These are phyloP conservation scores for Sarcophaga rosellei DNA, from an alignment of 2,888 invertebrate species.

Conservation along the genomic window DNA sequence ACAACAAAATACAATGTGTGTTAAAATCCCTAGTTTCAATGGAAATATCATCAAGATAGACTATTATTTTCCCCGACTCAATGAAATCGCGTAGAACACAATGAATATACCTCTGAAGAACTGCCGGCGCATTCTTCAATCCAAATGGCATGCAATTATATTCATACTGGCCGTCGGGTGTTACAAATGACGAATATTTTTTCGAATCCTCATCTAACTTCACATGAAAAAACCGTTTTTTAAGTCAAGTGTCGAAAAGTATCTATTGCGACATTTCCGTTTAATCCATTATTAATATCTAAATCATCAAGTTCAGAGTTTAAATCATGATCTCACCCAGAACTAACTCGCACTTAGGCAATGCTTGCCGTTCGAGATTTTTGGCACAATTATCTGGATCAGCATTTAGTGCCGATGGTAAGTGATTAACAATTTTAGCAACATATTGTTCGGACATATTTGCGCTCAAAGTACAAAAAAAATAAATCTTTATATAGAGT, in stretches of 20 bases:
- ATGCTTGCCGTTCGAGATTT: constrained; percentile 1
- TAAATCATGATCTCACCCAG: no score
- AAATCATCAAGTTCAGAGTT: background rate
- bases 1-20: background rate
- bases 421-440: background rate
- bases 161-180: no score
- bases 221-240: no score
- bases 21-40: background rate
- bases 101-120: no score
- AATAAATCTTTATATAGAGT: background rate
- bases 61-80: constrained; percentile 28
- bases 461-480: constrained; percentile 2
- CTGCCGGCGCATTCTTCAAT: no score
- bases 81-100: no score
- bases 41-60: no score
- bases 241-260: no score
- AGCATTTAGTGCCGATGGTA: background rate
- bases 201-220: no score
- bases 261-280: background rate
- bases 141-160: no score
- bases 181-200: no score
- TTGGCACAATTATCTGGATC: background rate
- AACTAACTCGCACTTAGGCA: constrained; percentile 7
- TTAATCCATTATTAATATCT: constrained; percentile 26
- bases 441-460: background rate